Evolutionary conservation across 2,113 vertebrate genomes (phyloP).

Genomic region (Uria lomvia): DNA sequence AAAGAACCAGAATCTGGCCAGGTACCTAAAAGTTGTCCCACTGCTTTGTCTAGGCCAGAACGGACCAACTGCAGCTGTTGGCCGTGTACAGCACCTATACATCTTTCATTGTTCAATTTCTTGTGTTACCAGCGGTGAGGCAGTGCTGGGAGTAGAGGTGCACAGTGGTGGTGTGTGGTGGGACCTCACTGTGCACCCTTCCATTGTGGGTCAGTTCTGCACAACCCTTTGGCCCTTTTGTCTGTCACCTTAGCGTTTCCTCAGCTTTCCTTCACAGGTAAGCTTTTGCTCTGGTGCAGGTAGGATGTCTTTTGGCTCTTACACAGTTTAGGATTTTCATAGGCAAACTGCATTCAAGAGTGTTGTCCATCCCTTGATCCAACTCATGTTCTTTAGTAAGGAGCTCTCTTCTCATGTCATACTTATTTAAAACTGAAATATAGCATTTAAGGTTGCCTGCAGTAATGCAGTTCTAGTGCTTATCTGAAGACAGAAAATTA

Average conservation of each 20-base stretch:
- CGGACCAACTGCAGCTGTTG: background rate
- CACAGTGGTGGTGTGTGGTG: accelerated
- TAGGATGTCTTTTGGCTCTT: background rate
- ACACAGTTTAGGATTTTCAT: background rate
- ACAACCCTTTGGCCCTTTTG: background rate
- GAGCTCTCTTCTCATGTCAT: background rate
- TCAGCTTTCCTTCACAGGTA: background rate
- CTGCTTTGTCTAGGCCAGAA: background rate
- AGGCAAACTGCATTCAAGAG: background rate
- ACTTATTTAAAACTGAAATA: background rate
- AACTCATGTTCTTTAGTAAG: background rate
- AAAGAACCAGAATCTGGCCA: background rate
- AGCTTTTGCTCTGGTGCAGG: background rate
- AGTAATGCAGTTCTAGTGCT: background rate
- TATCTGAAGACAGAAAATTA: background rate
- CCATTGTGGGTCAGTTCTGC: accelerated
- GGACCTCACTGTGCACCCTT: background rate
- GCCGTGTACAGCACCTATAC: accelerated
- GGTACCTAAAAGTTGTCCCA: background rate
- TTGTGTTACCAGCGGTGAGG: background rate
- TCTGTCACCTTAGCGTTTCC: background rate
- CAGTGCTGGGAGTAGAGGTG: background rate
- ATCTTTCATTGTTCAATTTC: background rate
- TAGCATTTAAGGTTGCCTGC: background rate
- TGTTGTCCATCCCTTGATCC: background rate